Base-by-base conservation (phyloP, 2,888 invertebrate species). In the Eupsilia transversa region DNA sequence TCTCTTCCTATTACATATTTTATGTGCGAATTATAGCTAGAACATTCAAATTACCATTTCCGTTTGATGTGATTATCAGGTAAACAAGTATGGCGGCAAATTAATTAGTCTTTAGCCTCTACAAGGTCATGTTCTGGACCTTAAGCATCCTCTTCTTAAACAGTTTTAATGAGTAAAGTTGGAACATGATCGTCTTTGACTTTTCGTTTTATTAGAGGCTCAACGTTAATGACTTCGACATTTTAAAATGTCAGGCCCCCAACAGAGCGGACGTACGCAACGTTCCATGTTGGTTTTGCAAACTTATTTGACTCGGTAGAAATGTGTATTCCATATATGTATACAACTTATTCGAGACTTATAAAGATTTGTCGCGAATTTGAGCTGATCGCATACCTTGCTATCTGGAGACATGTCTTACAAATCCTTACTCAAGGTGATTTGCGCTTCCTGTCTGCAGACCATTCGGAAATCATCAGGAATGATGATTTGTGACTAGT, bases 171-270 rank as follows among this genome's bases (percentile, higher is more conserved):
- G 33, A 33, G 43, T 33, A 41, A 60, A 74, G 64, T 59, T 69
- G 2, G 38, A 57, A 61, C 17, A 6, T 43, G 20, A 61, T 64
- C 30, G 41, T 66, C 20, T 60, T 64, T 63, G 41, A 38, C 30
- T 63, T 57, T 38, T 14, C 43, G 52, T 14, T 78, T 72, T 66
- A 54, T 46, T 52, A 46, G 57, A 35, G 41, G 20, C 46, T 30
- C 38, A 43, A 46, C 23, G 57, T 64, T 83, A 80, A 75, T 73
- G n/a, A 65, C 77, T 72, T 33, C 65, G 57, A 69, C 72, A 80
- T 84, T 80, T 66, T 33, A 30, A 77, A 83, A 84, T 77, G 84
- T 68, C 71, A 84, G 49, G 27, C 59, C 54, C 57, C 67, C 64
- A 68, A 64, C 27, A 68, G 46, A 41, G 65, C 72, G 54, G 61